phyloP scores from a whole-genome alignment of 2,888 invertebrate species.

The Drosophila leonis region DNA sequence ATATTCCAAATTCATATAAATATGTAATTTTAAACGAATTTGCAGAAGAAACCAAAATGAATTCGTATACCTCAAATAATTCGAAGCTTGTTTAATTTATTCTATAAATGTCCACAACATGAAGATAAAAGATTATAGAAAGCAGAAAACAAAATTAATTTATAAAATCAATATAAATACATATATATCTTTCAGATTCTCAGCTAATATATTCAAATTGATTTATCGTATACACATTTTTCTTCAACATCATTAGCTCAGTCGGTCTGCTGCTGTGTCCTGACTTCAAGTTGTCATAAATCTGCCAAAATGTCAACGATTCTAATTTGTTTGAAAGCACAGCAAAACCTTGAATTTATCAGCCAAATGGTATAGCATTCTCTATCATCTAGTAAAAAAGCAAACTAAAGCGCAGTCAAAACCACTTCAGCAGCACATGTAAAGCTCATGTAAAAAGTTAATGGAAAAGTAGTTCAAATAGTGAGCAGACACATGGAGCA shows the following conservation, averaged over 20 bases:
- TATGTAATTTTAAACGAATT: too few relatives aligned
- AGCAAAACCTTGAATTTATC: not conserved
- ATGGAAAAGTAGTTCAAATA: conserved; percentile 14
- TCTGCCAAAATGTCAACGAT: not conserved
- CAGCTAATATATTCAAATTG: not conserved
- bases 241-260: not conserved
- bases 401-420: not conserved
- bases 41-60: too few relatives aligned
- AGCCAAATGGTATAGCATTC: not conserved
- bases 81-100: too few relatives aligned
- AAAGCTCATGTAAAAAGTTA: conserved; percentile 29
- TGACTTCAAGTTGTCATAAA: not conserved
- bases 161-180: not conserved
- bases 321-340: not conserved
- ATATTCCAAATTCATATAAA: too few relatives aligned
- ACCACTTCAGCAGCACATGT: not conserved
- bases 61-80: too few relatives aligned
- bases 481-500: conserved; percentile 18
- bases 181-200: too few relatives aligned
- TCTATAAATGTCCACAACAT: too few relatives aligned
- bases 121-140: too few relatives aligned
- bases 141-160: too few relatives aligned
- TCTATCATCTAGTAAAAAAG: not conserved
- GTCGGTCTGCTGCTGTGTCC: not conserved
- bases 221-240: not conserved